phyloP scores from a whole-genome alignment of 2,113 vertebrate species.

The Urocitellus parryii region DNA sequence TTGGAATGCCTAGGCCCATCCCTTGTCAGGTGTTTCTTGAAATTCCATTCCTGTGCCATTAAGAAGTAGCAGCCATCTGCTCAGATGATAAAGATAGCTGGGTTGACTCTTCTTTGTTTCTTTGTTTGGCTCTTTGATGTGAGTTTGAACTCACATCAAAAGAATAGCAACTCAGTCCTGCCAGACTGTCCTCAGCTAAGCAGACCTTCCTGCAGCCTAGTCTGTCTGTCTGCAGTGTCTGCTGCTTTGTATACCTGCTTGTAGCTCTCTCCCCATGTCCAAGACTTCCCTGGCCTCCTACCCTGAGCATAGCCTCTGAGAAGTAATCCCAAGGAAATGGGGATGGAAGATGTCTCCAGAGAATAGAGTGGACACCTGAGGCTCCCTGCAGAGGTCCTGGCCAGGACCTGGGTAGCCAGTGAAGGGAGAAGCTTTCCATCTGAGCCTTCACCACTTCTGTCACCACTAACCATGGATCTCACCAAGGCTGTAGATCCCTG shows the following conservation, averaged over 20 bases:
- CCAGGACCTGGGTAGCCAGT: not conserved
- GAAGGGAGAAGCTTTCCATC: not conserved
- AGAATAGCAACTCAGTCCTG: not conserved
- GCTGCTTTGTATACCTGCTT: not conserved
- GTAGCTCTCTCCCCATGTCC: not conserved
- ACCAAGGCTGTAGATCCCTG: not conserved
- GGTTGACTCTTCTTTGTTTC: not conserved
- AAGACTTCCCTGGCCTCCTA: not conserved
- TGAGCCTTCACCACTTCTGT: not conserved
- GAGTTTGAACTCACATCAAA: slow-evolving; percentile 14
- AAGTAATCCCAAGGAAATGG: not conserved
- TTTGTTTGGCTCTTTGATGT: not conserved
- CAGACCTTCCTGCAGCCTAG: not conserved
- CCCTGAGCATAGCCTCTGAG: slow-evolving; percentile 17
- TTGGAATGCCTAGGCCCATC: not conserved
- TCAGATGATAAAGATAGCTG: not conserved
- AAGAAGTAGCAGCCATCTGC: not conserved
- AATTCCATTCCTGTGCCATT: not conserved
- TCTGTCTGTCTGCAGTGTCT: not conserved
- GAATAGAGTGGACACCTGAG: not conserved
- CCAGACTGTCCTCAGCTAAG: not conserved
- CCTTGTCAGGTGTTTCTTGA: not conserved
- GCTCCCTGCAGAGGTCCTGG: not conserved
- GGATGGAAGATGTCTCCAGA: not conserved
- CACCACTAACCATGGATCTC: not conserved